Conservation (phyloP, 2,113 vertebrate genomes). For the Oncorhynchus kisutch region DNA sequence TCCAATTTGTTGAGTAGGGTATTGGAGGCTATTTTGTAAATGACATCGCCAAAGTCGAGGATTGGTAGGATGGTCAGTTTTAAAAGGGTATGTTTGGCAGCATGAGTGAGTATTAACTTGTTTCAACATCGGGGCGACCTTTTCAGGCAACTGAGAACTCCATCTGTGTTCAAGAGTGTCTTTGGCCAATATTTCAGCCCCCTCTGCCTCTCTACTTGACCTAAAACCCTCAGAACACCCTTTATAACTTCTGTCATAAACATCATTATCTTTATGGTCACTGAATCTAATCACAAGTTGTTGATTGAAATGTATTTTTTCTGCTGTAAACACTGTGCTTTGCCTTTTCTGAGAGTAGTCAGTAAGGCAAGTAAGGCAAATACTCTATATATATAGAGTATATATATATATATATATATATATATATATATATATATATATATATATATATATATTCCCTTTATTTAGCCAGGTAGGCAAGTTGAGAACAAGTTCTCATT, state of each 20-base stretch:
- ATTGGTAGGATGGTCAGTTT: no score
- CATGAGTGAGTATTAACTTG: no score
- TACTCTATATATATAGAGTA: no score
- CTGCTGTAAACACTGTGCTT: constrained; percentile 40
- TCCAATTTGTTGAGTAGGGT: no score
- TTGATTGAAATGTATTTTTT: constrained; percentile 11
- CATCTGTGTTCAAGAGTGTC: constrained; percentile 21
- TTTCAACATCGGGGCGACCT: constrained; percentile 25
- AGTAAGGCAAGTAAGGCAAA: not conserved
- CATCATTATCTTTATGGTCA: constrained; percentile 42
- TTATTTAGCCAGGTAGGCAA: no score
- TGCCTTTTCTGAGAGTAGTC: constrained; percentile 5
- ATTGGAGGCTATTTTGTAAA: no score
- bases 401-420: no score
- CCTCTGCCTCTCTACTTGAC: constrained; percentile 39
- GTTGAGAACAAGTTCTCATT: no score
- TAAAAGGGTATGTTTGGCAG: no score
- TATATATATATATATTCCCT: rapidly evolving
- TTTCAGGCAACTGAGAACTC: constrained; percentile 37
- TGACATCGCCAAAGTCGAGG: no score
- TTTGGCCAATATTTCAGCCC: constrained; percentile 30
- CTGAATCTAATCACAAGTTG: constrained; percentile 42
- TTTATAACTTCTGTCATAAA: constrained; percentile 22
- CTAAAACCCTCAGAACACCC: constrained; percentile 37
- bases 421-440: no score